Conservation (phyloP, 2,888 invertebrate species). For the Aporophyla nigra region DNA sequence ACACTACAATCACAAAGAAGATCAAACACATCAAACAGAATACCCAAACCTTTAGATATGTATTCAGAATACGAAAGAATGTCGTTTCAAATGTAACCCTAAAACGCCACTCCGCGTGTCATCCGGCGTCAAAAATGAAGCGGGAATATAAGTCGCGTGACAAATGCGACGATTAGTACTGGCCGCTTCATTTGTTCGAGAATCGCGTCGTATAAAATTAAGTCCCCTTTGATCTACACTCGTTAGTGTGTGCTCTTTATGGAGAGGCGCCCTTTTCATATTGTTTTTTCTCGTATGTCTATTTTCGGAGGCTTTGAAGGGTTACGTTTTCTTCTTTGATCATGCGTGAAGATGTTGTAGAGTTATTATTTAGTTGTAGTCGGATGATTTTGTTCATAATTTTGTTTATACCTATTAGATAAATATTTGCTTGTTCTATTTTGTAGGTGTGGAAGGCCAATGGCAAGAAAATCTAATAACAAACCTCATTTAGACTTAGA, state of each 20-base stretch:
- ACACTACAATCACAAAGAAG: constrained; percentile 37
- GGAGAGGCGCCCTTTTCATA: constrained; percentile 34
- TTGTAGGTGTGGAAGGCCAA: not conserved
- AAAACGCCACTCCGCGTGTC: constrained; percentile 31
- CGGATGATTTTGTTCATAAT: not conserved
- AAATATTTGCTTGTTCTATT: not conserved
- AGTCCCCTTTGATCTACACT: constrained; percentile 68
- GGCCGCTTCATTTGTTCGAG: constrained; percentile 73
- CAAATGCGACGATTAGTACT: constrained; percentile 66
- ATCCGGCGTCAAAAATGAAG: constrained; percentile 51
- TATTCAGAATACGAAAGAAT: constrained; percentile 38
- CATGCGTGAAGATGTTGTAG: constrained; percentile 30
- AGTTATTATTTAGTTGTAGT: constrained; percentile 1
- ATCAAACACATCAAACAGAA: constrained; percentile 40
- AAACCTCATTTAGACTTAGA: not conserved
- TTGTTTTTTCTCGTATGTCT: constrained; percentile 47
- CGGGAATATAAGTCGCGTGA: constrained; percentile 55
- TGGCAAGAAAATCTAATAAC: not conserved
- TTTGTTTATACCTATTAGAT: not conserved
- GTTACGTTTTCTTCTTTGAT: constrained; percentile 51
- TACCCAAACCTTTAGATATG: constrained; percentile 24
- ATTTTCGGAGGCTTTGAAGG: constrained; percentile 47
- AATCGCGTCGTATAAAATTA: constrained; percentile 67
- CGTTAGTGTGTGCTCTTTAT: constrained; percentile 61
- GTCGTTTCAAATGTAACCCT: constrained; percentile 46